Percentiles rank a stretch among this genome's conserved stretches.
Evolutionary conservation across 2,888 invertebrate genomes (phyloP).

Genomic region (Nipponacmea schrenckii): DNA sequence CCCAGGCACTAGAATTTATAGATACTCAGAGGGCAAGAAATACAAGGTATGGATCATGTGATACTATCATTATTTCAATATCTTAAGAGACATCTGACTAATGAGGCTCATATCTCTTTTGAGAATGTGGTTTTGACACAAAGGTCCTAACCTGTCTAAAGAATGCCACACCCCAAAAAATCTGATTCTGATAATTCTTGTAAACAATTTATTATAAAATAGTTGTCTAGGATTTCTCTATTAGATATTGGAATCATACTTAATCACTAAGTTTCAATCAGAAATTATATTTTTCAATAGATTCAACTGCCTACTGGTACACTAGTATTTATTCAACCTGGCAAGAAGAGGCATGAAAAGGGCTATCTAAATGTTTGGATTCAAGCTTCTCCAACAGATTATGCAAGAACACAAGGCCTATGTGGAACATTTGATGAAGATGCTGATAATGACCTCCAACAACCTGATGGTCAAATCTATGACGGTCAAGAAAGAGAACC

Average conservation of each 20-base stretch:
- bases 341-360: slow-evolving; percentile 21
- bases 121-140: too few relatives aligned
- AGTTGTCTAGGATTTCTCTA: too few relatives aligned
- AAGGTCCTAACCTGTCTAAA: too few relatives aligned
- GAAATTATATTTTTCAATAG: slow-evolving; percentile 22
- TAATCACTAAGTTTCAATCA: too few relatives aligned
- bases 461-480: slow-evolving; percentile 27
- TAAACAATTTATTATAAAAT: too few relatives aligned
- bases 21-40: slow-evolving; percentile 31
- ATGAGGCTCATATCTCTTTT: too few relatives aligned
- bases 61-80: not conserved
- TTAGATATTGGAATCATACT: too few relatives aligned
- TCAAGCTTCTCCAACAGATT: slow-evolving; percentile 37
- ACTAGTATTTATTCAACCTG: slow-evolving; percentile 22
- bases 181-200: too few relatives aligned
- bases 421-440: slow-evolving; percentile 36
- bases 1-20: slow-evolving; percentile 30
- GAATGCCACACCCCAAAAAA: too few relatives aligned
- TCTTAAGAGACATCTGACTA: too few relatives aligned
- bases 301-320: slow-evolving; percentile 36
- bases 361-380: slow-evolving; percentile 40
- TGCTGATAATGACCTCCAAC: slow-evolving; percentile 26
- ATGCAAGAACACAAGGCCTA: slow-evolving; percentile 32
- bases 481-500: slow-evolving; percentile 21
- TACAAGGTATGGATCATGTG: slow-evolving; percentile 31